Evolutionary conservation across 53 echinoderm and acorn worm species (phyloP), one percentile per base, ranked within the genome.

Genomic region (Astropecten irregularis): DNA sequence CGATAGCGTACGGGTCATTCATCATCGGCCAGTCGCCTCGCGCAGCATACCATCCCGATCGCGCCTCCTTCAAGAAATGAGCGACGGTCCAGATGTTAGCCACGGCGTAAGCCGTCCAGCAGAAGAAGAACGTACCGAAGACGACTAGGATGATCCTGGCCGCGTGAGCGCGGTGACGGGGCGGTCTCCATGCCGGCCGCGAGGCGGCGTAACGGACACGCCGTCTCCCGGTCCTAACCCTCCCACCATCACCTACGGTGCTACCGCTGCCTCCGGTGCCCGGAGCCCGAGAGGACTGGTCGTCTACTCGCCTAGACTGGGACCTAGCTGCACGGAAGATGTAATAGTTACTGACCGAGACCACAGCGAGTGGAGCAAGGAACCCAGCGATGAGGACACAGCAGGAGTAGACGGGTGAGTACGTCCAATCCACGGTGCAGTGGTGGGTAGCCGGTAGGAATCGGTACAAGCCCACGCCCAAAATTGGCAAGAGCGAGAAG

Each of bases 51-150:
- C 53, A 71, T 1, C 28, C 42, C 21, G 66, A 39, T 37, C 22
- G n/a, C 20, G 49, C 2, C 35, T 71, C 23, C 0, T 18, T 9
- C 14, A 32, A 50, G 29, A 47, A 69, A 1, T 14, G 32, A 9
- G 51, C 21, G 40, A 55, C 22, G 28, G 55, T 74, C 56, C 58
- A 56, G 55, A 74, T 57, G 58, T 74, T 55, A 25, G 39, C 57
- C 33, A 40, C 55, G 21, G 56, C 74, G 74, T 74, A 74, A 15
- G 56, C 40, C 13, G 74, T 40, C 74, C 74, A 74, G 16, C 74
- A 74, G 74, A 50, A 40, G 74, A 56, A 74, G 74, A 74, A 74
- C 23, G 56, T 74, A 25, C 74, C 74, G 16, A 74, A 74, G 37
- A 74, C 40, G 1, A 74, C 40, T 15, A 74, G 57, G 38, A 74